phyloP scores from a whole-genome alignment of 2,888 invertebrate species.

The Crocallis elinguaria region DNA sequence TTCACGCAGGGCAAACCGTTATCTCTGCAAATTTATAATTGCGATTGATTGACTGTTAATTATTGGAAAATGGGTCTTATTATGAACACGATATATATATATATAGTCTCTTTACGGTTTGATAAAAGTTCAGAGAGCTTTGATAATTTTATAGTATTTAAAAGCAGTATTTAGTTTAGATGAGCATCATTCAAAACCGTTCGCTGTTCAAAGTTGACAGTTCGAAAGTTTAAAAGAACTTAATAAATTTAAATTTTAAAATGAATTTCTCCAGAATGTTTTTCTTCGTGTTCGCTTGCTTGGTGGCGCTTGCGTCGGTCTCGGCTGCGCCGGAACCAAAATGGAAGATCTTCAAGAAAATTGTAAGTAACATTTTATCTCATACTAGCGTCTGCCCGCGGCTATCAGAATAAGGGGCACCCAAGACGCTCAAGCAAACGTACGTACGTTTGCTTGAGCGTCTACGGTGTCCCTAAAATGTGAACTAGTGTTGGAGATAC shows the following conservation, averaged over 20 bases:
- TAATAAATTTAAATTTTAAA: slow-evolving; percentile 28
- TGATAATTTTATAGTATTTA: slow-evolving; percentile 11
- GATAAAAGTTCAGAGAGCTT: background rate
- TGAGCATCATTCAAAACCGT: slow-evolving; percentile 17
- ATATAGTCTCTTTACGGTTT: background rate
- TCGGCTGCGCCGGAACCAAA: slow-evolving; percentile 56
- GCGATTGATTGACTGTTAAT: background rate
- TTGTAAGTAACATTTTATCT: slow-evolving; percentile 50
- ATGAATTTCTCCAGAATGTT: slow-evolving; percentile 60
- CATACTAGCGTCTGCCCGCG: too few relatives aligned
- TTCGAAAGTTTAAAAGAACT: slow-evolving; percentile 14
- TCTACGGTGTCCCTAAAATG: too few relatives aligned
- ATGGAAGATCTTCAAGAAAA: slow-evolving; percentile 63
- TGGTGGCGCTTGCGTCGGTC: slow-evolving; percentile 50
- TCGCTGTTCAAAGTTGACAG: slow-evolving; percentile 13
- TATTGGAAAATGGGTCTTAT: slow-evolving; percentile 2
- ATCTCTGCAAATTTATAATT: slow-evolving; percentile 11
- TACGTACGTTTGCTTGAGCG: too few relatives aligned
- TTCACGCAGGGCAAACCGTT: background rate
- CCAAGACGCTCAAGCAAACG: too few relatives aligned
- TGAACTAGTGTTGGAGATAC: too few relatives aligned
- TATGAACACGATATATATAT: background rate
- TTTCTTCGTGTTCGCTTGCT: slow-evolving; percentile 56
- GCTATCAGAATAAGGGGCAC: too few relatives aligned
- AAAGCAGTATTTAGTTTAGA: background rate